Evolutionary conservation across 23 tunicate species (phyloP).

Genomic region (Halocynthia aurantium): DNA sequence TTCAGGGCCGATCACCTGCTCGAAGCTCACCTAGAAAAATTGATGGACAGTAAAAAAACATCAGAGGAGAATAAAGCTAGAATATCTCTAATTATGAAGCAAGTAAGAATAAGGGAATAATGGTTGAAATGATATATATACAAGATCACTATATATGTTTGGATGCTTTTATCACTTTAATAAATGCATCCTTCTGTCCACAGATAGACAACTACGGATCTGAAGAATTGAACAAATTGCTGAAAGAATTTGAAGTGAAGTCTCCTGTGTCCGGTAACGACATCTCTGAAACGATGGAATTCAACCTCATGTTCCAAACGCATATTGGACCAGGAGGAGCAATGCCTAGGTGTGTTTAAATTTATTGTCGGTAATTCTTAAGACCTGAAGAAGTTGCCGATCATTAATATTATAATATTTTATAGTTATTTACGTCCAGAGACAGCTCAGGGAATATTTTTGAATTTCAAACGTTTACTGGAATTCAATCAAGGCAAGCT

Average conservation of each 20-base stretch:
- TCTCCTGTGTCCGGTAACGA: slow-evolving; percentile 84
- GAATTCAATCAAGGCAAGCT: slow-evolving; percentile 94
- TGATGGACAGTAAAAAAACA: slow-evolving; percentile 58
- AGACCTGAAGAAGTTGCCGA: not conserved
- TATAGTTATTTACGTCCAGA: slow-evolving; percentile 76
- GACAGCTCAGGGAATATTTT: slow-evolving; percentile 98
- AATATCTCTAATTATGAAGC: slow-evolving; percentile 38
- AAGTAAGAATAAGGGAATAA: not conserved
- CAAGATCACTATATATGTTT: not conserved
- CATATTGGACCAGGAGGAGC: slow-evolving; percentile 89
- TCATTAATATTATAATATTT: not conserved
- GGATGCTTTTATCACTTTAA: not conserved
- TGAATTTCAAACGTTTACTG: slow-evolving; percentile 84
- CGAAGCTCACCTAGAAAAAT: slow-evolving; percentile 64
- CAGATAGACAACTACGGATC: slow-evolving; percentile 73
- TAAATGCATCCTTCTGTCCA: not conserved
- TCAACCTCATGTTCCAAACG: slow-evolving; percentile 93
- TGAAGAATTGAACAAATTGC: slow-evolving; percentile 54
- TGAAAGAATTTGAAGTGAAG: slow-evolving; percentile 71
- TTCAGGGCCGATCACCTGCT: slow-evolving; percentile 93
- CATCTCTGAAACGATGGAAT: slow-evolving; percentile 84
- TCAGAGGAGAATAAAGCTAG: slow-evolving; percentile 60
- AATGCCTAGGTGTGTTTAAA: slow-evolving; percentile 32
- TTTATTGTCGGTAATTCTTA: not conserved
- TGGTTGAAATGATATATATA: not conserved